phyloP scores from a whole-genome alignment of 2,888 invertebrate genomes.

The Agonopterix alstromeriana region DNA sequence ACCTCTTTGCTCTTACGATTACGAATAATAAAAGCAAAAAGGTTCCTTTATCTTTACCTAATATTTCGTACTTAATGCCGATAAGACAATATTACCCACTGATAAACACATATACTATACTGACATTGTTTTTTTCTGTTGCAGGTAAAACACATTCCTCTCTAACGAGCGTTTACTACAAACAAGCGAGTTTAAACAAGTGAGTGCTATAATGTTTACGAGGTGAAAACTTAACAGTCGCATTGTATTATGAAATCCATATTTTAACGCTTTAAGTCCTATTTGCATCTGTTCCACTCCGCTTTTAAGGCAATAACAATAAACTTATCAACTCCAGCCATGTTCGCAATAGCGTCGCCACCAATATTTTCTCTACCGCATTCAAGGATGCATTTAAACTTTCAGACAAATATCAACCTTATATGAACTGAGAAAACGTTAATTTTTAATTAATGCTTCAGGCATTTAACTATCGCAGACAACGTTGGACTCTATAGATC shows the following conservation, averaged over 20 bases:
- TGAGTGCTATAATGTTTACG: background rate
- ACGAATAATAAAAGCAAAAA: no score
- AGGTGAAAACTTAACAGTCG: conserved; percentile 1
- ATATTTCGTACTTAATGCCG: no score
- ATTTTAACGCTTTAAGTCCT: background rate
- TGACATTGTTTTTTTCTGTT: conserved; percentile 15
- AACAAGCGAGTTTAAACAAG: background rate
- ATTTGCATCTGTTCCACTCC: conserved; percentile 12
- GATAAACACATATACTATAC: conserved; percentile 7
- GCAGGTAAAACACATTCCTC: conserved; percentile 13
- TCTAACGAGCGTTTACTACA: background rate
- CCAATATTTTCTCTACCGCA: conserved; percentile 33
- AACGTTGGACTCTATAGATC: conserved; percentile 19
- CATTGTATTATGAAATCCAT: conserved; percentile 2
- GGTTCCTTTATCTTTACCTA: no score
- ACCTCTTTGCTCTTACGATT: no score
- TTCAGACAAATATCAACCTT: conserved; percentile 38
- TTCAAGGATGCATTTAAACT: conserved; percentile 24
- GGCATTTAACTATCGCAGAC: conserved; percentile 1
- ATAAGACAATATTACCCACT: no score
- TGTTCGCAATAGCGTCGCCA: conserved; percentile 35
- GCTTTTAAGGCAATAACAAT: conserved; percentile 38
- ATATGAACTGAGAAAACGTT: conserved; percentile 26
- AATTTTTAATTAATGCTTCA: conserved; percentile 31
- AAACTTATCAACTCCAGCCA: conserved; percentile 43